phyloP scores from a whole-genome alignment of 2,888 invertebrate genomes.

The Synergus umbraculus region DNA sequence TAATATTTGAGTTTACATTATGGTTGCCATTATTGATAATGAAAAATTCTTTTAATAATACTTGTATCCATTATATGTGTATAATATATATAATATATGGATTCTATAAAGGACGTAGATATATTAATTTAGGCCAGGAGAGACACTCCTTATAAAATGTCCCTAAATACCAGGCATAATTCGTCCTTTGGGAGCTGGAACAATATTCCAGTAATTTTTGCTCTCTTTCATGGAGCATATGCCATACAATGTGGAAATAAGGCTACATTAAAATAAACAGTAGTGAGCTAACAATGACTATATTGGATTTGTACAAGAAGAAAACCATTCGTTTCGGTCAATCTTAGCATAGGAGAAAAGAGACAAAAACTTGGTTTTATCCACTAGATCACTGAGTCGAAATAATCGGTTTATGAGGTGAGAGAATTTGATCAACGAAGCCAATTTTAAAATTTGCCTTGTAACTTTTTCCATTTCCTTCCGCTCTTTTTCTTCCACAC shows the following conservation, averaged over 20 bases:
- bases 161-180: background rate
- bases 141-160: background rate
- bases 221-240: background rate
- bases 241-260: background rate
- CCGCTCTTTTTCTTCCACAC: background rate
- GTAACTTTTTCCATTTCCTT: background rate
- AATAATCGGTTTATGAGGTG: constrained; percentile 22
- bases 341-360: constrained; percentile 14
- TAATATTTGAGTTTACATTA: background rate
- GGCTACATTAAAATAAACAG: constrained; percentile 22
- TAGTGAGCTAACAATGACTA: constrained; percentile 8
- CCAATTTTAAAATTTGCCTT: background rate
- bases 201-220: background rate
- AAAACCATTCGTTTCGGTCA: constrained; percentile 18
- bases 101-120: background rate
- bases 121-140: background rate
- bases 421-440: background rate
- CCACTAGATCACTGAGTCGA: constrained; percentile 11
- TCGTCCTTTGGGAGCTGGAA: background rate
- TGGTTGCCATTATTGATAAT: too few relatives aligned
- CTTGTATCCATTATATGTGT: too few relatives aligned
- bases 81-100: too few relatives aligned
- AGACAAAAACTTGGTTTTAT: background rate
- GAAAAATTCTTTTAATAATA: too few relatives aligned
- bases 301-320: background rate